Evolutionary conservation across 2,888 invertebrate genomes (phyloP), one percentile per base, ranked within the genome.

Genomic region (Leptinotarsa haldemani): DNA sequence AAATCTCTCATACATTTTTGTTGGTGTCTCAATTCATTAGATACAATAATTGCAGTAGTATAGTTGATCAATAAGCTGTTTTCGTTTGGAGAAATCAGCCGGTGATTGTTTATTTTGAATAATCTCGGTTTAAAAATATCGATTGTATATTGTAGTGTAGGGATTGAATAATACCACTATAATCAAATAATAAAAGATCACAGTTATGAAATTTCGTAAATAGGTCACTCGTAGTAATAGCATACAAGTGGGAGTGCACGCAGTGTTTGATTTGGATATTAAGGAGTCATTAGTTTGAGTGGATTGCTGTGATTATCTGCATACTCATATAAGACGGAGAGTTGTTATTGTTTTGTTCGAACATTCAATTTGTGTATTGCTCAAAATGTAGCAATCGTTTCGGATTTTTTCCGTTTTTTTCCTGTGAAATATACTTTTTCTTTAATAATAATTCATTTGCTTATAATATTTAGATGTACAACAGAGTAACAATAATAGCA

Each of bases 211-310:
- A 30, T 40, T 40, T 61, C n/a, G 30, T 30, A 61, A 61, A 61
- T 61, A n/a, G 40, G 61, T 40, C 40, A 61, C 56, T 30, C 61
- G 40, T 18, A 61, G n/a, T 61, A 61, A 61, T n/a, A 61, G 30
- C 30, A 61, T 61, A 61, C 61, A 25, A 61, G 61, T 40, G 40
- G 61, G 61, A 61, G 40, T 61, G 61, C 30, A 16, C 40, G 5
- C 15, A 58, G 58, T 61, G 61, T 61, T 56, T 61, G 40, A 61
- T 61, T 61, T 61, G 16, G 25, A 61, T n/a, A 61, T 61, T 61
- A 61, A 30, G 30, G 12, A 61, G 30, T 61, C 40, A 61, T 61
- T 61, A 61, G 30, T 30, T 30, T 61, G 7, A 40, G 40, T 61
- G 61, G n/a, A 30, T 61, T 18, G 61, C 61, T 61, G 18, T 30